phyloP scores from a whole-genome alignment of 2,888 invertebrate genomes.

The Rhorus exstirpatorius region DNA sequence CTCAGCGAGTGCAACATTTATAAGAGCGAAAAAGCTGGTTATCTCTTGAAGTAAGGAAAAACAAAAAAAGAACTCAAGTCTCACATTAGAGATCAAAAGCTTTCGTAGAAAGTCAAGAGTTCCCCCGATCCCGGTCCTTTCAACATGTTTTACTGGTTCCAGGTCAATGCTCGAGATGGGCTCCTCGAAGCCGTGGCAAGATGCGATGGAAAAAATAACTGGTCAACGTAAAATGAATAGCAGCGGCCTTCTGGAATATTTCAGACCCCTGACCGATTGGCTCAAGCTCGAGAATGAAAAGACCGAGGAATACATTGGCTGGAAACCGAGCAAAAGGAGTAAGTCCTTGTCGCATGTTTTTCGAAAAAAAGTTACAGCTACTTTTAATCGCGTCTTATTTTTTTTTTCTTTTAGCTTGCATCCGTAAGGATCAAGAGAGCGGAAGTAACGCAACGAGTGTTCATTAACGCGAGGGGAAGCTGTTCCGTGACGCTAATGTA shows the following conservation, averaged over 20 bases:
- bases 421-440: constrained; percentile 4
- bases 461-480: neutral
- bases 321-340: constrained; percentile 87
- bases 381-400: no score
- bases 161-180: constrained; percentile 89
- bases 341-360: constrained; percentile 39
- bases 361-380: no score
- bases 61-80: neutral
- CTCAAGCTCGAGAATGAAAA: constrained; percentile 91
- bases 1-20: constrained; percentile 96
- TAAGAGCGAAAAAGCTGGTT: constrained; percentile 92
- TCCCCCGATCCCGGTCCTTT: neutral
- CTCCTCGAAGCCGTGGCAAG: constrained; percentile 93
- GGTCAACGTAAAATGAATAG: constrained; percentile 92
- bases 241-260: constrained; percentile 92
- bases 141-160: constrained; percentile 75
- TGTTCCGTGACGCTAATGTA: neutral
- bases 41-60: constrained; percentile 88
- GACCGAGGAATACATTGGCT: constrained; percentile 93
- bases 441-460: constrained; percentile 6
- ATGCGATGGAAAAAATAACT: constrained; percentile 93
- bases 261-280: constrained; percentile 92
- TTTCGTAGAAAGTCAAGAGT: neutral
- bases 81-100: constrained; percentile 6
- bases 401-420: constrained; percentile 47